Percentiles rank a stretch among this genome's conserved stretches.
phyloP scores from a whole-genome alignment of 2,113 vertebrate genomes.

The Poeciliopsis occidentalis region DNA sequence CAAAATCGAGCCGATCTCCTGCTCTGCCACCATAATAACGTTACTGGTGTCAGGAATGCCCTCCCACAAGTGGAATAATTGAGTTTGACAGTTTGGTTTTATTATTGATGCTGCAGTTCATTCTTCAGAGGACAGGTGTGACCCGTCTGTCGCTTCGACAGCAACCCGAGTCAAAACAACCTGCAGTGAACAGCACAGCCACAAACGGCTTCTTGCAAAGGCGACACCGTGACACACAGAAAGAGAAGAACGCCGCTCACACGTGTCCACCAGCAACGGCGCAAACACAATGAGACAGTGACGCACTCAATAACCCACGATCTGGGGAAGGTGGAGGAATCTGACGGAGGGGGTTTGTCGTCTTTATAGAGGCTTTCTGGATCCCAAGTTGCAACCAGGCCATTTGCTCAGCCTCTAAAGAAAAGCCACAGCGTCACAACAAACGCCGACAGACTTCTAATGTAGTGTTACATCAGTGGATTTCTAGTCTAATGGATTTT shows the following conservation, averaged over 20 bases:
- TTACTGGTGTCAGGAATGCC: constrained; percentile 39
- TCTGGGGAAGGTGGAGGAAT: constrained; percentile 25
- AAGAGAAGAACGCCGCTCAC: not conserved
- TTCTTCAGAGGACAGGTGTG: constrained; percentile 50
- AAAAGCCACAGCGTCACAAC: constrained; percentile 27
- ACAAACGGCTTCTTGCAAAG: constrained; percentile 7
- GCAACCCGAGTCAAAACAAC: constrained; percentile 57
- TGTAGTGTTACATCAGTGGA: constrained; percentile 23
- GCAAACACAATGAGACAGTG: constrained; percentile 61
- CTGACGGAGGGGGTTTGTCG: constrained; percentile 49
- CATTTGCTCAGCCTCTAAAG: constrained; percentile 43
- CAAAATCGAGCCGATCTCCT: constrained; percentile 38
- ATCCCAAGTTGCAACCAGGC: constrained; percentile 39
- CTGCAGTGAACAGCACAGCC: constrained; percentile 40
- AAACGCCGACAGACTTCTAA: not conserved
- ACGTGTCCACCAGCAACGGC: not conserved
- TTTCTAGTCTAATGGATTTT: constrained; percentile 17
- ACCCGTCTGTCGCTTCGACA: constrained; percentile 60
- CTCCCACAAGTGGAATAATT: constrained; percentile 24
- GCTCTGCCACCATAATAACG: constrained; percentile 21
- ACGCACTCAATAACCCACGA: constrained; percentile 64
- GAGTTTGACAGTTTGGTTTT: constrained; percentile 56
- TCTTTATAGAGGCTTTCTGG: constrained; percentile 11
- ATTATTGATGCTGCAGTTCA: constrained; percentile 55
- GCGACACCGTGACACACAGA: not conserved